Base-by-base conservation (phyloP, 1,140 invertebrate genomes). In the Eumeta japonica region DNA sequence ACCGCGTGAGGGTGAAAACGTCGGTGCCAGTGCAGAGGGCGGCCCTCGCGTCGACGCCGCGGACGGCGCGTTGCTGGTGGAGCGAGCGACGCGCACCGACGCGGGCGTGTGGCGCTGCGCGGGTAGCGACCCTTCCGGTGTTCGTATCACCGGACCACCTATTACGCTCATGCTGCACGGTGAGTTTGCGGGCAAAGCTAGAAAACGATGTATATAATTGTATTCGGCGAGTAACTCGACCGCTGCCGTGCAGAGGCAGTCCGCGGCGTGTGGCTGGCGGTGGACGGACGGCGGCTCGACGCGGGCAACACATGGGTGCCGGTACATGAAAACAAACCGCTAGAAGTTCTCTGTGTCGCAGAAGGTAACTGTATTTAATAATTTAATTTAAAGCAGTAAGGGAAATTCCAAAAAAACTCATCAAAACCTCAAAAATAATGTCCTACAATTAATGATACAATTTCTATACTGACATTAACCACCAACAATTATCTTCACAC, bases 301-400 rank as follows among this genome's bases (percentile, higher is more conserved):
- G 84, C 87, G 0, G 86, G 88, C 40, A 91, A 90, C 68, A 83
- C 86, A 34, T 91, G 89, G 71, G 84, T 91, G 46, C 87, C 88
- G 1, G 87, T 89, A 7, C 82, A 87, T 52, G 88, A 91, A 63
- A 87, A 87, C 52, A 84, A 85, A 10, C 85, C 87, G 50, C 72
- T 92, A 17, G 84, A 83, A 28, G 80, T 93, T 34, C 81, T 87
- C 45, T 94, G 90, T 57, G 83, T 90, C 3, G 87, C 86, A 35
- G 89, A 90, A 66, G 88, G 89, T 74, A 41, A 31, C 35, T 15
- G 10, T n/a, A 17, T 24, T 43, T 33, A 16, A 30, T 28, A 36
- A 35, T 16, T 14, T 10, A 12, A 34, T 34, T 17, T 4, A 13
- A 28, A 37, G 24, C 18, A n/a, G n/a, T n/a, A n/a, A n/a, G n/a